Evolutionary conservation across 2,888 invertebrate genomes (phyloP).

Genomic region (Leptothorax acervorum): DNA sequence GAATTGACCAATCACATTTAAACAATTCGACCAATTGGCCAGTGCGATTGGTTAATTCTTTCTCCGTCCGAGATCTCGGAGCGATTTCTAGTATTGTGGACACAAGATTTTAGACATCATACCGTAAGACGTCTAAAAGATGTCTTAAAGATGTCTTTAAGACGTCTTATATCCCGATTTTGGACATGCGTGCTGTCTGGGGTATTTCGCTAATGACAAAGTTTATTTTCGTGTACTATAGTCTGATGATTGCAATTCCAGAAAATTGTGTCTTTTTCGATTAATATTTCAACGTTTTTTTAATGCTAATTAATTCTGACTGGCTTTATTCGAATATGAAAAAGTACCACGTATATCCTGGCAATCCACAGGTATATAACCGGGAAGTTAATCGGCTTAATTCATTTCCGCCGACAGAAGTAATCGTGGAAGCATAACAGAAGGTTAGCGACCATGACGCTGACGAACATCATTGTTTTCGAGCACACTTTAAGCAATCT

Average conservation of each 20-base stretch:
- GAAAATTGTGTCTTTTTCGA: background rate
- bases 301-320: background rate
- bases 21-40: too few relatives aligned
- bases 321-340: background rate
- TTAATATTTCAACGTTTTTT: background rate
- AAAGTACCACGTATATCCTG: constrained; percentile 63
- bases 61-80: too few relatives aligned
- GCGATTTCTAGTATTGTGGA: too few relatives aligned
- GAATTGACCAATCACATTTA: too few relatives aligned
- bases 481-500: background rate
- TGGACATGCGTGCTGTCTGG: too few relatives aligned
- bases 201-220: background rate
- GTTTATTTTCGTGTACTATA: background rate
- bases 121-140: too few relatives aligned
- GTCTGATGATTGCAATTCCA: background rate
- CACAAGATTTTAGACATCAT: too few relatives aligned
- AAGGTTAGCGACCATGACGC: constrained; percentile 81
- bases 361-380: constrained; percentile 72
- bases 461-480: constrained; percentile 5
- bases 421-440: constrained; percentile 78
- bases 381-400: constrained; percentile 78
- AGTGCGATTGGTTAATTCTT: too few relatives aligned
- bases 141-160: too few relatives aligned
- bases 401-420: constrained; percentile 75
- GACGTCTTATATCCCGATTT: too few relatives aligned